A percentile compares a stretch with the other conserved stretches of the same genome.
Conservation (phyloP, 1,140 invertebrate species). For the Chlorops oryzae region DNA sequence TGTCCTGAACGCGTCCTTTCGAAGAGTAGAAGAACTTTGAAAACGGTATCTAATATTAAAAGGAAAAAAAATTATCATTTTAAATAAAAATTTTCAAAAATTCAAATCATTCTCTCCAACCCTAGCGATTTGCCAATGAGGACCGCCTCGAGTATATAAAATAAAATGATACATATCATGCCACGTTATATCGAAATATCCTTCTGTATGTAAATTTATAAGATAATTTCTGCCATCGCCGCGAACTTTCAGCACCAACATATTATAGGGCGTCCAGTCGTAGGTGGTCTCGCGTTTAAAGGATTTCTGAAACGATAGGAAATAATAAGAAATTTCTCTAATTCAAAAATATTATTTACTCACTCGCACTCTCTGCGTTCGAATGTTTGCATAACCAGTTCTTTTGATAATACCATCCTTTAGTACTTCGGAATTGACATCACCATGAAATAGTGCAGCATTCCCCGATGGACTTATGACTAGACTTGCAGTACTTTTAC, state of each 20-base stretch:
- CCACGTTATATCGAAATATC: conserved; percentile 72
- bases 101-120: conserved; percentile 51
- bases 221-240: conserved; percentile 88
- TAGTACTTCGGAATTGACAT: conserved; percentile 61
- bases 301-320: conserved; percentile 61
- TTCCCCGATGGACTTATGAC: conserved; percentile 59
- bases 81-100: conserved; percentile 10
- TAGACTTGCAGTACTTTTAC: conserved; percentile 64
- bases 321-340: conserved; percentile 1
- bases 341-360: conserved; percentile 25
- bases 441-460: conserved; percentile 73
- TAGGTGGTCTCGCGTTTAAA: conserved; percentile 65
- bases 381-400: conserved; percentile 74
- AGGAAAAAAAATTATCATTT: conserved; percentile 1
- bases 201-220: conserved; percentile 66
- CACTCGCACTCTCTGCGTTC: conserved; percentile 59
- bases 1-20: conserved; percentile 84
- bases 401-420: conserved; percentile 71
- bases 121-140: conserved; percentile 89
- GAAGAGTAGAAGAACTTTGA: conserved; percentile 82
- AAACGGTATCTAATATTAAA: conserved; percentile 76
- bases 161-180: conserved; percentile 78
- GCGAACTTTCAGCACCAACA: conserved; percentile 74
- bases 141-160: conserved; percentile 87
- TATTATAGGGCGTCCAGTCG: conserved; percentile 76